Base-by-base conservation (phyloP, 2,113 vertebrate genomes). In the Melanotaenia duboulayi region DNA sequence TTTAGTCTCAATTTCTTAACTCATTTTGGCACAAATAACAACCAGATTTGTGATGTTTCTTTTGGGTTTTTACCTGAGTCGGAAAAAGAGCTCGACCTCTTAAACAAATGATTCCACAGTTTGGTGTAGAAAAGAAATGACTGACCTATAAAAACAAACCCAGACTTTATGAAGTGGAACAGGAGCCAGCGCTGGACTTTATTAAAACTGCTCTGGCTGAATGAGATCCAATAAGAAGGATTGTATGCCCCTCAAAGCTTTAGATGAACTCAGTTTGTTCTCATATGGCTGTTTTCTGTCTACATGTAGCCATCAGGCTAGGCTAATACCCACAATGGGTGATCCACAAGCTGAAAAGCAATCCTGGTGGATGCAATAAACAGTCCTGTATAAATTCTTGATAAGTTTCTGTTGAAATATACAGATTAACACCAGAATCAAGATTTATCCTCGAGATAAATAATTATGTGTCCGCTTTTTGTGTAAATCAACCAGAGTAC, bases 401-500 rank as follows among this genome's bases (percentile, higher is more conserved):
- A 59, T 11, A 11, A 32, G 35, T 68, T 64, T 1, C 51, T 60
- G 52, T 19, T 25, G 28, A 68, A 61, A 50, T 28, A 42, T 23
- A 49, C 24, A 23, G 17, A 66, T 74, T 37, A 65, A 24, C 40
- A 8, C 24, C n/a, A 57, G 80, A 73, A 22, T 25, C 58, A 48
- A 44, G 19, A 40, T 35, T 63, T 24, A 40, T 46, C 64, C 67
- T 19, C 0, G 65, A 17, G 66, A 66, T 50, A 61, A 32, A 46
- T 65, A 64, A 63, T 71, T 42, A 78, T 23, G 35, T n/a, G 39
- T n/a, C 14, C 46, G 40, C 7, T 58, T 74, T 49, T 69, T 20
- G 24, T 59, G 49, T 73, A 76, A 85, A 81, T 86, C 8, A 63
- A 75, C 61, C 59, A 57, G 48, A 75, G 74, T 67, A 23, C 66